Evolutionary conservation across 2,797 vertebrate species (phyloP).

Genomic region (Notoglanidium macrostoma): DNA sequence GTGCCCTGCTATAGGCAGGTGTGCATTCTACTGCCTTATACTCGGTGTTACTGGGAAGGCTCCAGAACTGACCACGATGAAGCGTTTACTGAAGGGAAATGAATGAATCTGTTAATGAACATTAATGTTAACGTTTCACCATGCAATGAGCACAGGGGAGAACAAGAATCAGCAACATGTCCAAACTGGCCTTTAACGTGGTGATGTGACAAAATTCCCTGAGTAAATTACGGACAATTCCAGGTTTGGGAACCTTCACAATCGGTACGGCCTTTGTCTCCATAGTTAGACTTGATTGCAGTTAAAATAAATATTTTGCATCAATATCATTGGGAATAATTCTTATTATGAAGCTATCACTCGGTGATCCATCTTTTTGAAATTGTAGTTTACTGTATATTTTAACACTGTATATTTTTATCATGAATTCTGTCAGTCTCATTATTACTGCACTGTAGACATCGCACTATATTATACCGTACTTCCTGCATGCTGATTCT

Average conservation of each 20-base stretch:
- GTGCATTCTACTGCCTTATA: not conserved
- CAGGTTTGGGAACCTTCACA: not conserved
- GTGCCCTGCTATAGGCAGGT: not conserved
- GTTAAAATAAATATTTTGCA: not conserved
- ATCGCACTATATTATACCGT: not conserved
- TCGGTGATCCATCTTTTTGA: not conserved
- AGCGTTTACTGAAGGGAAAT: not conserved
- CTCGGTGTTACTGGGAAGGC: not conserved
- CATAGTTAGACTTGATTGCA: not conserved
- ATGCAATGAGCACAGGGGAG: not conserved
- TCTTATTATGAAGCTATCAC: not conserved
- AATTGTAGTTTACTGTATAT: not conserved
- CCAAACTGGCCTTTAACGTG: not conserved
- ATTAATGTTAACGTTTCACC: not conserved
- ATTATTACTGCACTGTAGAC: not conserved
- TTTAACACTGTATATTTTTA: not conserved
- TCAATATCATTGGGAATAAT: not conserved
- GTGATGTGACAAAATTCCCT: not conserved
- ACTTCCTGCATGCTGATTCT: not conserved
- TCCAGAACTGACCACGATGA: not conserved
- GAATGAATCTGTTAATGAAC: not conserved
- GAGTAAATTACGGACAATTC: not conserved
- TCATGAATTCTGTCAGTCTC: not conserved
- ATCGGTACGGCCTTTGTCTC: not conserved
- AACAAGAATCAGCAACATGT: constrained; percentile 1